phyloP scores from a whole-genome alignment of 2,888 invertebrate genomes.

The Capitulum mitella region DNA sequence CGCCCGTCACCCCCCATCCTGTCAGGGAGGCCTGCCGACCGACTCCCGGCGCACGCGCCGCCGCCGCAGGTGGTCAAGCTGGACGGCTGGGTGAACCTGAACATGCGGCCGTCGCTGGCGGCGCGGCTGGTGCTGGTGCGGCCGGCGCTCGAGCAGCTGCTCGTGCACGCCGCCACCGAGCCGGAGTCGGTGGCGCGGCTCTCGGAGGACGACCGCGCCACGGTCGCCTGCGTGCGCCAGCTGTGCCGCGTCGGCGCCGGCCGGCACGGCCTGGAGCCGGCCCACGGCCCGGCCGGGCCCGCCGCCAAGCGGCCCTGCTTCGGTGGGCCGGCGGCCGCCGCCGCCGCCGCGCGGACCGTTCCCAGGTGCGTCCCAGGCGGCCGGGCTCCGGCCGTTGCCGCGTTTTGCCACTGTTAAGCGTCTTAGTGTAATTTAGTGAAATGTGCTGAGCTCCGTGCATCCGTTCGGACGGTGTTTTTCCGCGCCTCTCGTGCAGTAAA shows the following conservation, averaged over 20 bases:
- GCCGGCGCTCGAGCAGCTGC: conserved; percentile 77
- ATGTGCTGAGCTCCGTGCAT: too few species aligned
- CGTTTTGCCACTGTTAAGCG: too few species aligned
- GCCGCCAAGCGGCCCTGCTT: background rate
- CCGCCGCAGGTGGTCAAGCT: conserved; percentile 31
- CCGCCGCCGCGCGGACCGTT: background rate
- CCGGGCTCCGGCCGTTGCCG: too few species aligned
- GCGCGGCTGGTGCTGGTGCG: conserved; percentile 75
- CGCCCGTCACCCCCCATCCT: too few species aligned
- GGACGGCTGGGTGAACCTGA: conserved; percentile 61
- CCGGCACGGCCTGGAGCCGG: conserved; percentile 57
- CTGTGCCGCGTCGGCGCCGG: conserved; percentile 72
- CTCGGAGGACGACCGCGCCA: conserved; percentile 50
- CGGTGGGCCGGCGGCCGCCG: too few species aligned
- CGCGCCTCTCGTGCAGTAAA: too few species aligned
- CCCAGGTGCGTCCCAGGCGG: background rate
- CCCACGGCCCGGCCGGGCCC: conserved; percentile 35
- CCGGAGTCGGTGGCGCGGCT: conserved; percentile 68
- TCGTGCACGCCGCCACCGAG: conserved; percentile 67
- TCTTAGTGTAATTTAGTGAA: too few species aligned
- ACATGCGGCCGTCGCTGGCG: conserved; percentile 70
- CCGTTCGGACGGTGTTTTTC: too few species aligned
- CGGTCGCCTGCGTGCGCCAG: conserved; percentile 61
- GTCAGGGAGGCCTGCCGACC: too few species aligned
- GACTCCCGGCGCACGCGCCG: too few species aligned